Percentiles rank a stretch among this genome's conserved stretches.
Evolutionary conservation across 2,888 invertebrate species (phyloP).

Genomic region (Melitaea athalia): DNA sequence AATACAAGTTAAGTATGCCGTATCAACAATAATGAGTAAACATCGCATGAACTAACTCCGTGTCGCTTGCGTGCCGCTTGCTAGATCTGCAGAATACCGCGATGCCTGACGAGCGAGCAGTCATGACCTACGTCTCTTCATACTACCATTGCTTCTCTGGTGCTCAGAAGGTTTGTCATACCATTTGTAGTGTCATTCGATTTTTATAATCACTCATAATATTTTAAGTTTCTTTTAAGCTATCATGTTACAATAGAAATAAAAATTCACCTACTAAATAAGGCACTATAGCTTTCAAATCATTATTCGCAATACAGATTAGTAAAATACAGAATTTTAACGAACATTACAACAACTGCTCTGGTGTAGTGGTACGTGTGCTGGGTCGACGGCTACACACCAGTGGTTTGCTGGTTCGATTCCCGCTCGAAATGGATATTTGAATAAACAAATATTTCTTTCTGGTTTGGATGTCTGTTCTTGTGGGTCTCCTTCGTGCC

Average conservation of each 20-base stretch:
- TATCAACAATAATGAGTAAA: constrained; percentile 17
- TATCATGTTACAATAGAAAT: neutral
- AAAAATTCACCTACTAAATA: neutral
- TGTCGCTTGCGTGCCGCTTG: constrained; percentile 78
- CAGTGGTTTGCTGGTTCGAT: too few species aligned
- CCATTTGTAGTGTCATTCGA: constrained; percentile 14
- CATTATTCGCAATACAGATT: too few species aligned
- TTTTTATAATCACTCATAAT: neutral
- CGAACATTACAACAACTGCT: too few species aligned
- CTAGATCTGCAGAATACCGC: constrained; percentile 98
- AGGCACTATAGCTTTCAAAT: too few species aligned
- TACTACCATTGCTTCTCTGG: constrained; percentile 99
- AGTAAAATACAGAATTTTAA: too few species aligned
- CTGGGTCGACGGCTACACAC: too few species aligned
- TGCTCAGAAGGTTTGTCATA: constrained; percentile 96
- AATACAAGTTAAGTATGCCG: constrained; percentile 55
- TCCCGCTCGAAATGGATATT: too few species aligned
- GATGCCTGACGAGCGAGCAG: constrained; percentile 99
- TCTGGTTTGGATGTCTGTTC: too few species aligned
- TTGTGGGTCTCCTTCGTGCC: too few species aligned
- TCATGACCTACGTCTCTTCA: constrained; percentile 99
- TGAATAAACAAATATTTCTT: too few species aligned
- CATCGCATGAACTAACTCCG: constrained; percentile 71
- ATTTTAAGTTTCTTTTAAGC: neutral
- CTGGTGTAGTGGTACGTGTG: too few species aligned